Evolutionary conservation across 2,888 invertebrate species (phyloP).

Genomic region (Mycalesis mineus): DNA sequence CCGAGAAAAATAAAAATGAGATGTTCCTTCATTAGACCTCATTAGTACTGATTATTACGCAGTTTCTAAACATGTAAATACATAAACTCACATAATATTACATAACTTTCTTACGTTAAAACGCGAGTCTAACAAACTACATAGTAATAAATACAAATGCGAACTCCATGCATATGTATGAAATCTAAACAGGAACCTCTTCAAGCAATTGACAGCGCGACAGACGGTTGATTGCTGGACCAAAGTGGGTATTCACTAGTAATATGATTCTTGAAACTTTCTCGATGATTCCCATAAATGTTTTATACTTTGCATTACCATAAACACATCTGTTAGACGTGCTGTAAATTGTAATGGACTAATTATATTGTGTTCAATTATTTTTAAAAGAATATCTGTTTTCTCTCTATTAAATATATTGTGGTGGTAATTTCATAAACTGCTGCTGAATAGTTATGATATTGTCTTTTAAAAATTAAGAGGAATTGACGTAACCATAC

Average conservation of each 20-base stretch:
- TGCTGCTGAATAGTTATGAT: no score
- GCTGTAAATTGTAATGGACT: no score
- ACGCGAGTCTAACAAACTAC: not conserved
- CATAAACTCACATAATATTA: not conserved
- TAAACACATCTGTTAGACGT: not conserved
- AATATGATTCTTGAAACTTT: conserved; percentile 6
- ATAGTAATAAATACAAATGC: not conserved
- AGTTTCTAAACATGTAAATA: no score
- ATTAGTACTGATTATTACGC: no score
- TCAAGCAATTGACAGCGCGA: conserved; percentile 3
- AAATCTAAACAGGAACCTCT: conserved; percentile 4
- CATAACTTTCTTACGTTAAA: not conserved
- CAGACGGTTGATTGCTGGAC: not conserved
- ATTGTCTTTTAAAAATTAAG: no score
- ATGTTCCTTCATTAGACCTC: no score
- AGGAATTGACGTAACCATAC: no score
- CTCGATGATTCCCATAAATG: not conserved
- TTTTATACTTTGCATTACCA: not conserved
- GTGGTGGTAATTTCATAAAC: no score
- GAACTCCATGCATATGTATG: conserved; percentile 7
- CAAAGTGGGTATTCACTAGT: not conserved
- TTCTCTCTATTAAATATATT: no score
- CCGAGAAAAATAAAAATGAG: no score
- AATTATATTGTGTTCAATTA: no score
- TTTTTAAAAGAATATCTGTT: no score